phyloP scores from a whole-genome alignment of 2,888 invertebrate species.

The Phorcus lineatus region DNA sequence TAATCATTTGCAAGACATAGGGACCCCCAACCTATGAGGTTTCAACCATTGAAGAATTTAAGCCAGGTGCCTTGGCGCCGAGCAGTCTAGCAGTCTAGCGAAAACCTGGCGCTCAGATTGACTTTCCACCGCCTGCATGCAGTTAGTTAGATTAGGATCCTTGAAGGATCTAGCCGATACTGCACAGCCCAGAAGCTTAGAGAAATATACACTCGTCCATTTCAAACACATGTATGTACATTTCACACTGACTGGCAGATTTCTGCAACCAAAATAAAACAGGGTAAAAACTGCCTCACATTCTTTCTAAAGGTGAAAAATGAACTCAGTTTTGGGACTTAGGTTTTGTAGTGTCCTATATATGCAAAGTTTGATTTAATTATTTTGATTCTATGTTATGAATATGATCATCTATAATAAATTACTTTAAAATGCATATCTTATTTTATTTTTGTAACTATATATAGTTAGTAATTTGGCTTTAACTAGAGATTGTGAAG shows the following conservation, averaged over 20 bases:
- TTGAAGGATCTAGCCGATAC: constrained; percentile 6
- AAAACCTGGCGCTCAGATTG: constrained; percentile 38
- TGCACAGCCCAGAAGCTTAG: neutral
- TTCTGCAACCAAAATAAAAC: too few species aligned
- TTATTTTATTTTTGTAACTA: too few species aligned
- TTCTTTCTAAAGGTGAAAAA: too few species aligned
- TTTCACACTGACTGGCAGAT: neutral
- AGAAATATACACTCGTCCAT: constrained; percentile 9
- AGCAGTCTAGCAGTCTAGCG: constrained; percentile 37
- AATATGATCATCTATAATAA: too few species aligned
- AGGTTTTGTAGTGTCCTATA: too few species aligned
- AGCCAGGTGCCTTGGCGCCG: constrained; percentile 38
- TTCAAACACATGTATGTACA: constrained; percentile 4
- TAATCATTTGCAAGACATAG: constrained; percentile 30
- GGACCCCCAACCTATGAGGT: constrained; percentile 16
- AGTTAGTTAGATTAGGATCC: constrained; percentile 3
- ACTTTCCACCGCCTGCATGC: constrained; percentile 12
- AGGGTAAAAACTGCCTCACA: too few species aligned
- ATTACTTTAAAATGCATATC: too few species aligned
- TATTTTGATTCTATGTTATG: too few species aligned
- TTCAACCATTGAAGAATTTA: constrained; percentile 31
- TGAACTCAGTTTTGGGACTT: too few species aligned
- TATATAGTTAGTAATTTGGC: too few species aligned
- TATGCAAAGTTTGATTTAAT: too few species aligned
- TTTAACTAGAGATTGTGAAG: too few species aligned